A percentile compares a stretch with the other conserved stretches of the same genome.
phyloP scores from a whole-genome alignment of 1,140 invertebrate species.

The Planococcus citri region DNA sequence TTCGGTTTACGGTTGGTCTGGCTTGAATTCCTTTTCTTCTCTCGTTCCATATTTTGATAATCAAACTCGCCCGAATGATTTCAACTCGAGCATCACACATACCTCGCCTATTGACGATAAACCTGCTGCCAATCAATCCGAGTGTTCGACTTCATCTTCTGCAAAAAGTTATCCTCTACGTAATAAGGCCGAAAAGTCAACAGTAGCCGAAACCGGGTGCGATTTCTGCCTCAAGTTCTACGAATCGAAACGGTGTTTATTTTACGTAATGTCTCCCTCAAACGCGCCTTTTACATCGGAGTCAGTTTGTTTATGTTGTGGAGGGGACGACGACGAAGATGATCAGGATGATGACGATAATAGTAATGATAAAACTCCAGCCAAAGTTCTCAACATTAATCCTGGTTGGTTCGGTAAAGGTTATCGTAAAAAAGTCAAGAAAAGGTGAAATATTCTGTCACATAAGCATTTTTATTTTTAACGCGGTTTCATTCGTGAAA shows the following conservation, averaged over 20 bases:
- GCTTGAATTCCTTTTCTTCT: background rate
- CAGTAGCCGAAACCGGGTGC: conserved; percentile 30
- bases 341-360: conserved; percentile 15
- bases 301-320: conserved; percentile 22
- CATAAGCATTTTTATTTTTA: no score
- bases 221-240: conserved; percentile 42
- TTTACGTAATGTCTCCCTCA: conserved; percentile 36
- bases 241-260: conserved; percentile 40
- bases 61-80: background rate
- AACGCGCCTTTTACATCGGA: conserved; percentile 15
- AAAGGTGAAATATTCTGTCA: no score
- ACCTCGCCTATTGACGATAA: conserved; percentile 9
- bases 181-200: conserved; percentile 10
- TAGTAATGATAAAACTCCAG: conserved; percentile 33
- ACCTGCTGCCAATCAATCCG: background rate
- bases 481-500: no score
- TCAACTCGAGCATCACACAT: conserved; percentile 13
- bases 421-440: conserved; percentile 40
- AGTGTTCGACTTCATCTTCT: conserved; percentile 20
- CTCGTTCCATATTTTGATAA: conserved; percentile 13
- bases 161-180: conserved; percentile 12
- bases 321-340: conserved; percentile 25
- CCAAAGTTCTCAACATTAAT: conserved; percentile 36
- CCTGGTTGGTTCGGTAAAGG: conserved; percentile 55
- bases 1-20: background rate